Conservation (phyloP, 2,888 invertebrate species). For the Smittia aterrima region DNA sequence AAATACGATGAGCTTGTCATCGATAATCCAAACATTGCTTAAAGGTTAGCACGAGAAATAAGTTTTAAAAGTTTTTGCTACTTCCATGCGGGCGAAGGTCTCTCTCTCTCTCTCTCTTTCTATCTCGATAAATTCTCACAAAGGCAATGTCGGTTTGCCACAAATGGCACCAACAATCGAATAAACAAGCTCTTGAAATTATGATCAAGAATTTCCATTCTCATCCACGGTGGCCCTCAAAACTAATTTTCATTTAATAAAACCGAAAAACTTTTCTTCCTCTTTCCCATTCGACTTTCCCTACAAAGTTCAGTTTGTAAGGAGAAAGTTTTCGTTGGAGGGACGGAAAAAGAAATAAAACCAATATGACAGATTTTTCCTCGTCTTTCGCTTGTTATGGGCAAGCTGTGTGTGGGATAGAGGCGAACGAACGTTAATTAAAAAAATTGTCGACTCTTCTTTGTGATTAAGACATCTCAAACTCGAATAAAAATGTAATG, state of each 20-base stretch:
- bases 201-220: neutral
- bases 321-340: neutral
- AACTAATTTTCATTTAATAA: conserved; percentile 24
- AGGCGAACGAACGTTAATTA: conserved; percentile 33
- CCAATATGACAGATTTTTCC: conserved; percentile 40
- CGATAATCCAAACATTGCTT: no score
- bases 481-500: conserved; percentile 36
- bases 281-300: neutral
- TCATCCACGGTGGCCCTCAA: neutral
- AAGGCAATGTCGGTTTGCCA: neutral
- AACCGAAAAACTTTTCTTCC: neutral
- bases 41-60: no score
- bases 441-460: conserved; percentile 37
- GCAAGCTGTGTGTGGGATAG: neutral
- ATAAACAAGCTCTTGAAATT: neutral
- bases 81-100: no score
- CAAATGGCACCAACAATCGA: conserved; percentile 4
- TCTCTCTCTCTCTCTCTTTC: no score
- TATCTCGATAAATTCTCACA: no score
- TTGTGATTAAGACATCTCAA: conserved; percentile 41
- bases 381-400: neutral
- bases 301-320: conserved; percentile 7
- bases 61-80: neutral
- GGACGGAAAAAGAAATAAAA: conserved; percentile 33
- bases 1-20: no score